These are phyloP conservation scores for Thymelicus acteon DNA, from an alignment of 2,888 invertebrate genomes.

Conservation along the genomic window DNA sequence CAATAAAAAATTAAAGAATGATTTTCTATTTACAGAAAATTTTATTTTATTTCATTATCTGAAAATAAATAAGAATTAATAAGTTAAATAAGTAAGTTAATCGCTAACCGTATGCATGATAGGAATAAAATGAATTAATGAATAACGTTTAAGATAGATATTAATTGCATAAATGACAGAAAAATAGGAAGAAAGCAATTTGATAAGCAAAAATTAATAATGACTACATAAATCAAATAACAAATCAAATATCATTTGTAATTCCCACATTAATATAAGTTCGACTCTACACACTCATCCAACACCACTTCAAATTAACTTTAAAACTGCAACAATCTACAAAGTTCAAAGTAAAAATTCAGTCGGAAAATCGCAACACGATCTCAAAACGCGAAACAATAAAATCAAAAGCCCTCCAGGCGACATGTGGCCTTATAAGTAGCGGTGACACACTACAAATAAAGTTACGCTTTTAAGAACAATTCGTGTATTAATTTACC, in stretches of 20 bases:
- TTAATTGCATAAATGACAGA: no score
- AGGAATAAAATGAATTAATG: no score
- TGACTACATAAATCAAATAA: no score
- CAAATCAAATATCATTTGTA: no score
- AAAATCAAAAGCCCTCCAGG: conserved; percentile 73
- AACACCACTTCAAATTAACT: conserved; percentile 5
- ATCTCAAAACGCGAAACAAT: conserved; percentile 62
- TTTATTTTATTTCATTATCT: no score
- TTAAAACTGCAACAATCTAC: conserved; percentile 21
- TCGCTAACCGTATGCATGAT: no score
- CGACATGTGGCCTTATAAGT: conserved; percentile 84
- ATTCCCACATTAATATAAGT: no score
- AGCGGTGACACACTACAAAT: conserved; percentile 83
- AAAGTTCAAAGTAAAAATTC: conserved; percentile 46
- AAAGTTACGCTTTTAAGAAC: conserved; percentile 78
- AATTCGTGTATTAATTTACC: conserved; percentile 69
- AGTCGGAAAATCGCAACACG: conserved; percentile 52
- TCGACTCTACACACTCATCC: neutral
- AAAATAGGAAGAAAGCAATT: no score
- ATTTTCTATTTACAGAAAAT: neutral
- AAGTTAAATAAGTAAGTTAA: no score
- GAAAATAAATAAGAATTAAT: no score
- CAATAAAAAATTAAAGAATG: neutral
- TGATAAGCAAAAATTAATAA: no score
- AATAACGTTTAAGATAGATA: no score